phyloP scores from a whole-genome alignment of 2,888 invertebrate genomes.

The Rambutsinella grinnellia region DNA sequence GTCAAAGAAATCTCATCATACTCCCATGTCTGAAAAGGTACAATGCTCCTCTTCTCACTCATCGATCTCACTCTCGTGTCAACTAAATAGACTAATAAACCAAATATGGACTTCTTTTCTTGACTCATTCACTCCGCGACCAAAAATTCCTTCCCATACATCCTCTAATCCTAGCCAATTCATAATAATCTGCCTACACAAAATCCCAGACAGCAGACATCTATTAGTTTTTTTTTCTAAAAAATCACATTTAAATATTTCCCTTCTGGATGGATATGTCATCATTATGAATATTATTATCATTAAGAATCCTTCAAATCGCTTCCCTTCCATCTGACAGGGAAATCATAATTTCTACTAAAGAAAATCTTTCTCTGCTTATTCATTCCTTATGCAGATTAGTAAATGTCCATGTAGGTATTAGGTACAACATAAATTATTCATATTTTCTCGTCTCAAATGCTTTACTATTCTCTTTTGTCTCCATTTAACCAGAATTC shows the following conservation, averaged over 20 bases:
- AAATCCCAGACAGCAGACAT: not conserved
- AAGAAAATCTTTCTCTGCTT: not conserved
- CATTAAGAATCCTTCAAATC: not conserved
- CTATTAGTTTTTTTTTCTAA: no score
- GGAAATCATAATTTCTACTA: not conserved
- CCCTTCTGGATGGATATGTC: not conserved
- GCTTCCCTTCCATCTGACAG: no score
- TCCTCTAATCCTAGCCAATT: not conserved
- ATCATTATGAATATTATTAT: not conserved
- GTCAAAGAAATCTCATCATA: not conserved
- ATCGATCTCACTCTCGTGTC: not conserved
- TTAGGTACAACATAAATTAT: slow-evolving; percentile 5
- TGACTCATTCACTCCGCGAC: slow-evolving; percentile 33
- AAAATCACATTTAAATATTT: not conserved
- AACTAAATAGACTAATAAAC: slow-evolving; percentile 47
- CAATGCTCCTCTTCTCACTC: slow-evolving; percentile 30
- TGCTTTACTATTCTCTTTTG: slow-evolving; percentile 6
- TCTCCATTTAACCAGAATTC: slow-evolving; percentile 23
- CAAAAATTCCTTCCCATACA: slow-evolving; percentile 1
- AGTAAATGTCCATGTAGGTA: slow-evolving; percentile 10
- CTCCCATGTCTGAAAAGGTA: slow-evolving; percentile 9
- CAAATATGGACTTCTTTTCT: slow-evolving; percentile 50
- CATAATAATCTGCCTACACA: not conserved
- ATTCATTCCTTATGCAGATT: not conserved
- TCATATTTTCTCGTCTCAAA: slow-evolving; percentile 5